A percentile compares a stretch with the other conserved stretches of the same genome.
These are phyloP conservation scores for Planiliza haematocheilus DNA, from an alignment of 2,113 vertebrate genomes.

Conservation along the genomic window DNA sequence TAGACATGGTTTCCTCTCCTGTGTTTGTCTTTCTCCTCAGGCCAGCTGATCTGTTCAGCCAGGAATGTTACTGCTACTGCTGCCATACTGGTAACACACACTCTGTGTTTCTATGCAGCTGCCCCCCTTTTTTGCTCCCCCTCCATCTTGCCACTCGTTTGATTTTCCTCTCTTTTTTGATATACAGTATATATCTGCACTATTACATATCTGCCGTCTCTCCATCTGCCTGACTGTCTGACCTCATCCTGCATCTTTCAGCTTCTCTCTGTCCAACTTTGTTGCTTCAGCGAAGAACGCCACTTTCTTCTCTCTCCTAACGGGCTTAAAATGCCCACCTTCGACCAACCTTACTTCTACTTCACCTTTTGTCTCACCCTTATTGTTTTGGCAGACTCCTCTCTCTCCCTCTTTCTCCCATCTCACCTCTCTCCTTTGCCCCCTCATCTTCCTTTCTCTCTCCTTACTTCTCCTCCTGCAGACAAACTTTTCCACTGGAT, in stretches of 20 bases:
- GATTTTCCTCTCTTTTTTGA: constrained; percentile 31
- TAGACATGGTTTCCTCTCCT: constrained; percentile 83
- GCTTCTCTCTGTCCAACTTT: background rate
- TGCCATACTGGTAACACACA: constrained; percentile 71
- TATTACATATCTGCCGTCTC: constrained; percentile 23
- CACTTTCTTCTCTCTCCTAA: background rate
- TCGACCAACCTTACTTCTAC: background rate
- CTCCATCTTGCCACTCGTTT: constrained; percentile 43
- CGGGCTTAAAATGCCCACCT: constrained; percentile 1
- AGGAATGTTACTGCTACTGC: constrained; percentile 81
- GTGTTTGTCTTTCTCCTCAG: constrained; percentile 82
- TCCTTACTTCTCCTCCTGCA: constrained; percentile 5
- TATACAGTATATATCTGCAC: too few species aligned
- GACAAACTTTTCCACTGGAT: constrained; percentile 60
- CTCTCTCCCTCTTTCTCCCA: background rate
- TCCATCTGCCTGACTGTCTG: constrained; percentile 7
- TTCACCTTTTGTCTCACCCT: background rate
- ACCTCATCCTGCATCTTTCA: background rate
- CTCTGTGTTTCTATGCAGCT: constrained; percentile 52
- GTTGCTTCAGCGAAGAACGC: too few species aligned
- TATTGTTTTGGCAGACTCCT: constrained; percentile 27
- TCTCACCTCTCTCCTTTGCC: background rate
- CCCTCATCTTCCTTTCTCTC: background rate
- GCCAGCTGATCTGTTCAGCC: constrained; percentile 82
- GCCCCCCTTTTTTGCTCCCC: constrained; percentile 10